These are phyloP conservation scores for Eupithecia subfuscata DNA, from an alignment of 2,888 invertebrate genomes.

Conservation along the genomic window DNA sequence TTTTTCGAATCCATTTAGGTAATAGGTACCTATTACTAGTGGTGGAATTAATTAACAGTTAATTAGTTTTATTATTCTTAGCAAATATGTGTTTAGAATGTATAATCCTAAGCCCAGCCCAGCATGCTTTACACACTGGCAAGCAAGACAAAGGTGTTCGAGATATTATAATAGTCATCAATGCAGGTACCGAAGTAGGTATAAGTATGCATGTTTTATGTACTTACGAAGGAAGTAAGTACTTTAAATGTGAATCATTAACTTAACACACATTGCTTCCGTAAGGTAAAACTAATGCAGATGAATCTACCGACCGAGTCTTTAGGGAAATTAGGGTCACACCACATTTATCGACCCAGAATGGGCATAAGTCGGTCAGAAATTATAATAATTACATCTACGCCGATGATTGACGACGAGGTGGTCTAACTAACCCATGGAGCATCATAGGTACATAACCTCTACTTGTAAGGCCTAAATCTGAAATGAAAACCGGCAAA, in stretches of 20 bases:
- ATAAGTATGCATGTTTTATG: not conserved
- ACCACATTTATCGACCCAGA: not conserved
- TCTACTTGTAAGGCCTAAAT: not conserved
- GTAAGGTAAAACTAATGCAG: not conserved
- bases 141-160: constrained; percentile 1
- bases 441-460: not conserved
- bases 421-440: not conserved
- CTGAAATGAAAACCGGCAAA: not conserved
- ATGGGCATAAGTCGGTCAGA: not conserved
- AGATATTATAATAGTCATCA: not conserved
- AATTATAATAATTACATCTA: not conserved
- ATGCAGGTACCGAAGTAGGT: not conserved
- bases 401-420: too few species aligned
- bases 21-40: too few species aligned
- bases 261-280: not conserved
- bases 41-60: not conserved
- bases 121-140: not conserved
- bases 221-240: not conserved
- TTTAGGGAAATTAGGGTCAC: not conserved
- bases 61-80: not conserved
- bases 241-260: not conserved
- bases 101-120: not conserved
- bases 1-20: not conserved
- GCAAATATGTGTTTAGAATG: not conserved
- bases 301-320: not conserved